Conservation (phyloP, 2,797 vertebrate species). For the Galagoides demidoff region DNA sequence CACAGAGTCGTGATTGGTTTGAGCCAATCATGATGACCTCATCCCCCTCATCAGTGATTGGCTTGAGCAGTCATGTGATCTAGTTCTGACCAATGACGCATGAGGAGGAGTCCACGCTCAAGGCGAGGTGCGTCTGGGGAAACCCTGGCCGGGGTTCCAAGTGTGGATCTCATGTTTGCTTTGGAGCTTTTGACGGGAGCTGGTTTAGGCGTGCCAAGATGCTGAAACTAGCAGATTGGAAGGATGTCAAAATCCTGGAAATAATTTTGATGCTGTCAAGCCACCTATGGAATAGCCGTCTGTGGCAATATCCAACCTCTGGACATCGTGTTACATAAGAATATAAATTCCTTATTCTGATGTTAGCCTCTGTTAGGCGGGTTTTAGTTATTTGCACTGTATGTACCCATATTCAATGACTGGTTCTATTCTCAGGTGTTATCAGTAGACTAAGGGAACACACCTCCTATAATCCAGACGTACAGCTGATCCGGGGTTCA, state of each 20-base stretch:
- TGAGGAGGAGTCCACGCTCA: not conserved
- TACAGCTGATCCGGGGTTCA: not conserved
- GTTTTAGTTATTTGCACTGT: not conserved
- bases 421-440: not conserved
- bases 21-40: not conserved
- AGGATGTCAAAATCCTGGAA: not conserved
- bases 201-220: not conserved
- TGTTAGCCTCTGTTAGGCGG: not conserved
- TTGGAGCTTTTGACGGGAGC: not conserved
- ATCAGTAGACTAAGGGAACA: not conserved
- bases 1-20: not conserved
- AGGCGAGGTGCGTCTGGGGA: not conserved
- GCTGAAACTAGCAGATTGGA: not conserved
- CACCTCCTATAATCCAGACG: not conserved
- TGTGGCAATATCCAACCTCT: not conserved
- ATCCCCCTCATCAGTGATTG: not conserved
- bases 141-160: not conserved
- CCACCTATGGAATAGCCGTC: not conserved
- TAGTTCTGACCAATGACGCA: not conserved
- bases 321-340: not conserved
- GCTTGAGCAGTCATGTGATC: not conserved
- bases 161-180: not conserved
- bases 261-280: not conserved
- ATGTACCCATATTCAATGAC: not conserved
- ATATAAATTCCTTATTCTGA: constrained; percentile 37